Percentiles rank a stretch among this genome's conserved stretches.
phyloP scores from a whole-genome alignment of 2,888 invertebrate species.

The Criorhina ranunculi region DNA sequence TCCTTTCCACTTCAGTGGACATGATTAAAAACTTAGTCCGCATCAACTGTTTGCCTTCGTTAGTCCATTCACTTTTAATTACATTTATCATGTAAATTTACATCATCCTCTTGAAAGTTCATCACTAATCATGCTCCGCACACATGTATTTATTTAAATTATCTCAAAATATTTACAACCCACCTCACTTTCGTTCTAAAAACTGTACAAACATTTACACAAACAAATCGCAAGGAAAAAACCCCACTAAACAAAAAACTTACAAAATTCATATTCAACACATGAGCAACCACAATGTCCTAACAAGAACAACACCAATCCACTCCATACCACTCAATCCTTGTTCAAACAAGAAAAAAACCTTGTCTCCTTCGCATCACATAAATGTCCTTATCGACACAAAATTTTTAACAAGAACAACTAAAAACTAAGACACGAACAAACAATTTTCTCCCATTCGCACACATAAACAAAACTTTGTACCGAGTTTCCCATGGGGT shows the following conservation, averaged over 20 bases:
- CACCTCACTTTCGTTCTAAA: slow-evolving; percentile 10
- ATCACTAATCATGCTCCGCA: not conserved
- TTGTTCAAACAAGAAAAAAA: slow-evolving; percentile 28
- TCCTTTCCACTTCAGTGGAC: too few species aligned
- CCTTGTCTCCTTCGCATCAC: slow-evolving; percentile 44
- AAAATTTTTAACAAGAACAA: slow-evolving; percentile 22
- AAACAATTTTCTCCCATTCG: slow-evolving; percentile 46
- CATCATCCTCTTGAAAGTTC: not conserved
- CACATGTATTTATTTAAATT: not conserved
- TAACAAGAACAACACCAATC: slow-evolving; percentile 53
- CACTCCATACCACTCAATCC: slow-evolving; percentile 19
- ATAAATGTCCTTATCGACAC: slow-evolving; percentile 45
- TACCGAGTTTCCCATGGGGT: slow-evolving; percentile 11
- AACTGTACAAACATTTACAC: not conserved
- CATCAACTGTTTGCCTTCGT: too few species aligned
- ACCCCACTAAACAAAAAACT: slow-evolving; percentile 16
- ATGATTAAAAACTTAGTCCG: too few species aligned
- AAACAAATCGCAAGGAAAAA: not conserved
- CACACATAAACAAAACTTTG: slow-evolving; percentile 26
- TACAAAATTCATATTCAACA: slow-evolving; percentile 7
- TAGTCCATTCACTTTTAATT: too few species aligned
- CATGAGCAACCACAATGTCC: slow-evolving; percentile 33
- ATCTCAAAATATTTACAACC: slow-evolving; percentile 1
- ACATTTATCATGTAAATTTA: not conserved
- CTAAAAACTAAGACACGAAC: slow-evolving; percentile 19